Conservation (phyloP, 2,888 invertebrate genomes). For the Leptinotarsa juncta region DNA sequence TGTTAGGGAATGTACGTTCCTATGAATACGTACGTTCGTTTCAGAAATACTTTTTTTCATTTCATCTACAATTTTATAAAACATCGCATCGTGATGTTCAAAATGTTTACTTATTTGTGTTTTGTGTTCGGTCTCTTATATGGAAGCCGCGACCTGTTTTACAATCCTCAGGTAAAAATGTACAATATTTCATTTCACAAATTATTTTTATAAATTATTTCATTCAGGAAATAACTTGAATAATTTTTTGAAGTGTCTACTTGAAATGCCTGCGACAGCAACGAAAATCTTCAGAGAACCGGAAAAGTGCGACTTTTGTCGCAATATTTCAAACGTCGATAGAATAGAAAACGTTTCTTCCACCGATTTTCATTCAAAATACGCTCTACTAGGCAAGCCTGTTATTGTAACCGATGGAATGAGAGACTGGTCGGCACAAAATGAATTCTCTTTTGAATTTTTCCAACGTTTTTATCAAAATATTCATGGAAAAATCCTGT, state of each 20-base stretch:
- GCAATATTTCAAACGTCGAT: slow-evolving; percentile 72
- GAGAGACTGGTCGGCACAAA: slow-evolving; percentile 81
- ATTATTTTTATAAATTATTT: neutral
- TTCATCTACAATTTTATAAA: neutral
- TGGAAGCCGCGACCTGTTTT: slow-evolving; percentile 31
- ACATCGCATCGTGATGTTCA: slow-evolving; percentile 32
- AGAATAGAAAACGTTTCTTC: slow-evolving; percentile 76
- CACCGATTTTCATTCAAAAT: slow-evolving; percentile 77
- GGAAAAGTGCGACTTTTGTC: slow-evolving; percentile 84
- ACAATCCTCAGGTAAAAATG: slow-evolving; percentile 41
- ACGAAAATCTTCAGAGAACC: slow-evolving; percentile 77
- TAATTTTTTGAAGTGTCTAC: slow-evolving; percentile 57
- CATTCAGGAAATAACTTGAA: too few species aligned
- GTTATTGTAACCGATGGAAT: slow-evolving; percentile 89
- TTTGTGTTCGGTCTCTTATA: slow-evolving; percentile 34
- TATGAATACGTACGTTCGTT: too few species aligned
- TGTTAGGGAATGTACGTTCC: neutral
- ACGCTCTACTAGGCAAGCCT: slow-evolving; percentile 82
- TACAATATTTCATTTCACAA: slow-evolving; percentile 1
- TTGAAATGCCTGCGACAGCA: slow-evolving; percentile 59
- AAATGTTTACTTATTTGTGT: slow-evolving; percentile 31
- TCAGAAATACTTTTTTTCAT: neutral
- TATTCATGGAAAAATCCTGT: neutral
- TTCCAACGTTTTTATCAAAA: slow-evolving; percentile 80
- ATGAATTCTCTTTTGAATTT: slow-evolving; percentile 76